Evolutionary conservation across 2,888 invertebrate species (phyloP), one percentile per base, ranked within the genome.

Genomic region (Furcula furcula): DNA sequence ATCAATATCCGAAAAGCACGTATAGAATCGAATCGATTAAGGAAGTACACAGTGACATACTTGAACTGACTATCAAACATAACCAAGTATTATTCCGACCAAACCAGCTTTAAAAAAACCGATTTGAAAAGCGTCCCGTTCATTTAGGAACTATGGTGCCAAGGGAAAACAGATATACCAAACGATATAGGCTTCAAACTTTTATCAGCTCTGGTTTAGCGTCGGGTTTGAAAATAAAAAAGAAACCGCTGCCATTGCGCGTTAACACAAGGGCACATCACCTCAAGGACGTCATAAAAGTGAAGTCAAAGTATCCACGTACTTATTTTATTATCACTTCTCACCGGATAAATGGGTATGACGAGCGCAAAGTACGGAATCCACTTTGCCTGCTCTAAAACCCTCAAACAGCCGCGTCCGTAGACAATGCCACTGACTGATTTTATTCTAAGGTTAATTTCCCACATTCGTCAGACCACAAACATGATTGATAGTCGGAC

Each of bases 231-330:
- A n/a, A n/a, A n/a, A n/a, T n/a, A n/a, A n/a, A n/a, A n/a, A n/a
- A n/a, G n/a, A n/a, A n/a, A n/a, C n/a, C n/a, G n/a, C n/a, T n/a
- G n/a, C n/a, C 46, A 55, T 40, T 41, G 29, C 51, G 55, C 52
- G 54, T 50, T 48, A 38, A 47, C 49, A 43, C 40, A 57, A 55
- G 49, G 49, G 29, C 43, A 46, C 41, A 47, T 54, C 42, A 47
- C 28, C 37, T 36, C 34, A 11, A 40, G 34, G 36, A 29, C 29
- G 30, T 40, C 46, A 45, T 62, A 58, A 62, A 55, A 64, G 61
- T 63, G 65, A 72, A 69, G 55, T 56, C 55, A 53, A 52, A 40
- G 55, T 51, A 46, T 58, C 64, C 64, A 68, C 72, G 71, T 68
- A 57, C 58, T 48, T 43, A 37, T 62, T 74, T 72, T 76, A 71